Evolutionary conservation across 1,140 invertebrate genomes (phyloP).

Genomic region (Campodea augens): DNA sequence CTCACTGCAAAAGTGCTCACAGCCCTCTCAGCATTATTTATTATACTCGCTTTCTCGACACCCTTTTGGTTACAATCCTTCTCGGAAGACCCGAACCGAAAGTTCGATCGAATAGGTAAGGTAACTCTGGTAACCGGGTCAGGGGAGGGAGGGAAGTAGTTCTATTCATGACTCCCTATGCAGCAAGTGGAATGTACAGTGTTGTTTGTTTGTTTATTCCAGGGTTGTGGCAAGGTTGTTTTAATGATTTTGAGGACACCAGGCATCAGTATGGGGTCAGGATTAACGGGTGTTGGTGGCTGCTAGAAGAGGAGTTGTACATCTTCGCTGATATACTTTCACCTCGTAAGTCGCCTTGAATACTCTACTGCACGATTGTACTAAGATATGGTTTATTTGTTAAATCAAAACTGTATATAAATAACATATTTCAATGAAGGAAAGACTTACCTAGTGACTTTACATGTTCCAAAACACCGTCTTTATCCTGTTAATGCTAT

Average conservation of each 20-base stretch:
- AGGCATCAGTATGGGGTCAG: conserved; percentile 55
- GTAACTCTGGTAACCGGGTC: no score
- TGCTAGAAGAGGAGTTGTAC: conserved; percentile 83
- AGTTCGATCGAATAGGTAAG: neutral
- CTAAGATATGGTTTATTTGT: no score
- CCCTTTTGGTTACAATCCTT: neutral
- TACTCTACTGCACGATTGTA: no score
- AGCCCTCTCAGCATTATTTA: neutral
- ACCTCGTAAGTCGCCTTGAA: conserved; percentile 29
- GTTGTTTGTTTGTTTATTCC: conserved; percentile 21
- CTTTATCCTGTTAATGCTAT: no score
- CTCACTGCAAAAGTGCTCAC: neutral
- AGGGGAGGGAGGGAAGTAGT: no score
- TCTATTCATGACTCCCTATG: no score
- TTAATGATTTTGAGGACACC: conserved; percentile 60
- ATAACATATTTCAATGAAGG: no score
- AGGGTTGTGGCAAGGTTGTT: conserved; percentile 89
- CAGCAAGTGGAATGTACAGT: no score
- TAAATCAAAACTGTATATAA: no score
- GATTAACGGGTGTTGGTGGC: conserved; percentile 74
- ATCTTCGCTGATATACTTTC: conserved; percentile 64
- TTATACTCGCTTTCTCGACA: neutral
- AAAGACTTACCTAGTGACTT: no score
- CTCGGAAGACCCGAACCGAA: neutral
- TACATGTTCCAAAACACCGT: no score